Percentiles rank a stretch among this genome's conserved stretches.
These are phyloP conservation scores for Microtus ochrogaster DNA, from an alignment of 2,113 vertebrate species.

Conservation along the genomic window DNA sequence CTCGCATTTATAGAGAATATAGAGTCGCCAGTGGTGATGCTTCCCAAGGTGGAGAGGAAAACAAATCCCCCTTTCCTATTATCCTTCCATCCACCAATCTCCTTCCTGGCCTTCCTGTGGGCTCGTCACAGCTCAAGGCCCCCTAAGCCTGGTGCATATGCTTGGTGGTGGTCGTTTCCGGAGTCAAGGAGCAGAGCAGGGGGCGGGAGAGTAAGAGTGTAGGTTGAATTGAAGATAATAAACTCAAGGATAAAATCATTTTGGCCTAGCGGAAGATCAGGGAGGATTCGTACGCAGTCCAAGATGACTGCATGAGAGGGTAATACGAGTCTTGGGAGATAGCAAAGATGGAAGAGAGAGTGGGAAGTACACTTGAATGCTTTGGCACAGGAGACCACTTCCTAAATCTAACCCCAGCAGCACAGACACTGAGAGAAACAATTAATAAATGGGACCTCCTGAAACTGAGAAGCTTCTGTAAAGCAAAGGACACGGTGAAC, in stretches of 20 bases:
- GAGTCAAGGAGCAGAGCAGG: neutral
- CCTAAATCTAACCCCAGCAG: no score
- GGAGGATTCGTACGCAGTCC: accelerated
- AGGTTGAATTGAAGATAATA: neutral
- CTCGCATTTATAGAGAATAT: neutral
- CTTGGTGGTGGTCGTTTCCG: neutral
- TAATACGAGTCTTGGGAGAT: neutral
- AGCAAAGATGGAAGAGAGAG: no score
- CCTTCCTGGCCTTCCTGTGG: neutral
- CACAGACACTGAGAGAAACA: no score
- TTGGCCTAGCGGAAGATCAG: neutral
- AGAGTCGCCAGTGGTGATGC: accelerated
- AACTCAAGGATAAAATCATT: neutral
- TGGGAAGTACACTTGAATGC: no score
- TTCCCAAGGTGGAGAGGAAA: neutral
- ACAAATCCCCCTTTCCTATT: accelerated
- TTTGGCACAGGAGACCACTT: no score
- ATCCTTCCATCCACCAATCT: neutral
- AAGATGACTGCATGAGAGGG: neutral
- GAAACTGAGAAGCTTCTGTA: no score
- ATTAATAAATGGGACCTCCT: no score
- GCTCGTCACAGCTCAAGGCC: neutral
- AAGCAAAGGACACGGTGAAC: no score
- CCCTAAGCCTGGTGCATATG: neutral
- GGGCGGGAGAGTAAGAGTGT: neutral